Base-by-base conservation (phyloP, 2,888 invertebrate species). In the Bombyx huttoni region DNA sequence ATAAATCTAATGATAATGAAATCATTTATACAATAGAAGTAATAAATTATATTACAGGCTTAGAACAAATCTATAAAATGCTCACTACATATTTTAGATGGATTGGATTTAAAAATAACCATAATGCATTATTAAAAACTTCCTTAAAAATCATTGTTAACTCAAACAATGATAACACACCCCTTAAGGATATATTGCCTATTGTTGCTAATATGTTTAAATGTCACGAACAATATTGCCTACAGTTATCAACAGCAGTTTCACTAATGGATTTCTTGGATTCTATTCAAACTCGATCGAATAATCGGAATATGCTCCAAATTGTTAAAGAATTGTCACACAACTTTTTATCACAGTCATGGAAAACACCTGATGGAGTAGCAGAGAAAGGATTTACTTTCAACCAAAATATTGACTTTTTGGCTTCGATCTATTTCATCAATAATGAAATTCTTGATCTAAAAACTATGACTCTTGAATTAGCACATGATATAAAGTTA, bases 351-450 rank as follows among this genome's bases (percentile, higher is more conserved):
- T 89, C 86, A 45, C 89, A 90, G 52, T 90, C 91, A 57, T 96
- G 96, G 96, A 91, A 91, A 62, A 90, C 91, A 56, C 73, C 84
- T 47, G 90, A 91, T 60, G 93, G 93, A 3, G 67, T 80, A 55
- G 71, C 86, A 52, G 93, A 93, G 66, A 92, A 91, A 57, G 94
- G 94, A 12, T 83, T 92, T 9, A 68, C 83, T 53, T 91, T 89
- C 59, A 94, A 93, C 73, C 89, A 91, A 57, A 84, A 90, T 56
- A 75, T 94, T 13, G 91, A 93, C 65, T 85, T 87, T 55, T 75
- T 95, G 51, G 77, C 94, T 13, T 91, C 90, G 63, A 89, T 90
- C n/a, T 93, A 91, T 72, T 87, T 94, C 8, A 78, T 82, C 46
- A 89, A 90, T 55, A 90, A 90, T 12, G 90, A 90, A 68, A 73